Percentiles rank a stretch among this genome's conserved stretches.
These are phyloP conservation scores for Heliopora coerulea DNA, from an alignment of 92 coral and sea anemone species.

Conservation along the genomic window DNA sequence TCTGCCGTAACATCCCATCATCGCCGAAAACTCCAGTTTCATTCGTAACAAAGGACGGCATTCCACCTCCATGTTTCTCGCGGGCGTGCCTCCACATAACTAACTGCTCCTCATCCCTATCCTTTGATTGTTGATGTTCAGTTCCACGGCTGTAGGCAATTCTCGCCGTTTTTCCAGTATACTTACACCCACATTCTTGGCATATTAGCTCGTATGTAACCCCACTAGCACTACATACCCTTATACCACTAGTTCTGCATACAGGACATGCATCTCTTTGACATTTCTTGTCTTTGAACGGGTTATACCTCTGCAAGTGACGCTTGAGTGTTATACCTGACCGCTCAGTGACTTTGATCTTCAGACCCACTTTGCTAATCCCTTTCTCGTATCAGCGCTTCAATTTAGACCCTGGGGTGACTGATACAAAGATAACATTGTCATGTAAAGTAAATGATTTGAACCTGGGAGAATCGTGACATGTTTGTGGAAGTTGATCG, in stretches of 20 bases:
- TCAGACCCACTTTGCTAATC: slow-evolving; percentile 16
- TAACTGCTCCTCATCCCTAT: slow-evolving; percentile 23
- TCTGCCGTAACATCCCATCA: too few species aligned
- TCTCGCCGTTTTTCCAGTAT: too few species aligned
- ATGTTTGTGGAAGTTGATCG: too few species aligned
- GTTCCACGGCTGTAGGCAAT: too few species aligned
- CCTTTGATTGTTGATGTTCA: slow-evolving; percentile 26
- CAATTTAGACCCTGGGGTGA: slow-evolving; percentile 43
- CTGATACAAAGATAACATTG: slow-evolving; percentile 52
- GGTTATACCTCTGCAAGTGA: slow-evolving; percentile 46
- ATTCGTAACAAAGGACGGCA: too few species aligned
- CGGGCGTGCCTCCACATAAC: slow-evolving; percentile 36
- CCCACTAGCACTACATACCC: slow-evolving; percentile 5
- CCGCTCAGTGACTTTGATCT: slow-evolving; percentile 45
- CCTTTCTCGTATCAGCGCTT: slow-evolving; percentile 29
- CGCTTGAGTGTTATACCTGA: slow-evolving; percentile 39
- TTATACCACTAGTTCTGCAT: slow-evolving; percentile 23
- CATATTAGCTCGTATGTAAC: slow-evolving; percentile 25
- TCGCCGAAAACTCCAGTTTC: too few species aligned
- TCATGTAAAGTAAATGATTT: too few species aligned
- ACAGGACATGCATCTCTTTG: slow-evolving; percentile 41
- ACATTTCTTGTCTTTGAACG: slow-evolving; percentile 26
- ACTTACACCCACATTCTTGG: too few species aligned
- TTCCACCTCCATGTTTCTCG: slow-evolving; percentile 28
- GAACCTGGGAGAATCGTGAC: too few species aligned